Conservation (phyloP, 2,113 vertebrate species). For the Salvelinus sp. region DNA sequence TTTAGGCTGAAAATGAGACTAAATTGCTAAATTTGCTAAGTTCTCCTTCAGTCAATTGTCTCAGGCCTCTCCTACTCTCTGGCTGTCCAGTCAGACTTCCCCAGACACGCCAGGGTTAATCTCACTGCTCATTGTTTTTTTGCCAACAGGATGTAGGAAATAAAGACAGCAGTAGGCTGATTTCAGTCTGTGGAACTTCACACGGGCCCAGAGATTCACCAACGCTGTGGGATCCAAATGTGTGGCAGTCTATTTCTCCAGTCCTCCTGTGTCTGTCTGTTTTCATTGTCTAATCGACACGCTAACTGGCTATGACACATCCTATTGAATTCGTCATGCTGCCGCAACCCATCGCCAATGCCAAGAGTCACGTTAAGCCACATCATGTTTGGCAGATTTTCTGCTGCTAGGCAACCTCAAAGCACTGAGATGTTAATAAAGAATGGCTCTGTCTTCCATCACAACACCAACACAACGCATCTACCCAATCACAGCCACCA, state of each 20-base stretch:
- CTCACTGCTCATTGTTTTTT: neutral
- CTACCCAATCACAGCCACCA: too few species aligned
- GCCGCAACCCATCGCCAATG: conserved; percentile 35
- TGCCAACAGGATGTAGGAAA: neutral
- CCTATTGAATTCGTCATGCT: conserved; percentile 25
- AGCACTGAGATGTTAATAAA: neutral
- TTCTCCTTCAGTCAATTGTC: too few species aligned
- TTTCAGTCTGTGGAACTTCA: too few species aligned
- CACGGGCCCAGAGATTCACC: too few species aligned
- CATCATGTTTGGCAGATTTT: conserved; percentile 44
- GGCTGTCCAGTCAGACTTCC: neutral
- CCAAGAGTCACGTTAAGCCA: conserved; percentile 51
- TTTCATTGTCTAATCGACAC: conserved; percentile 58
- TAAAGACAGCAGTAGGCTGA: neutral
- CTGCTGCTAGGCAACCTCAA: conserved; percentile 8
- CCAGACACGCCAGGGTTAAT: neutral
- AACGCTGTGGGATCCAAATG: too few species aligned
- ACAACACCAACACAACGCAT: neutral
- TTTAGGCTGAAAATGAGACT: too few species aligned
- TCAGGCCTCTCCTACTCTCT: too few species aligned
- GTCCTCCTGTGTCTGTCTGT: conserved; percentile 28
- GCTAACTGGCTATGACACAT: conserved; percentile 55
- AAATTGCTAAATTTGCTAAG: too few species aligned
- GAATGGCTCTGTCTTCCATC: neutral
- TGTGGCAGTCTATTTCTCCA: too few species aligned